phyloP scores from a whole-genome alignment of 2,888 invertebrate genomes.

The Allygus modestus region DNA sequence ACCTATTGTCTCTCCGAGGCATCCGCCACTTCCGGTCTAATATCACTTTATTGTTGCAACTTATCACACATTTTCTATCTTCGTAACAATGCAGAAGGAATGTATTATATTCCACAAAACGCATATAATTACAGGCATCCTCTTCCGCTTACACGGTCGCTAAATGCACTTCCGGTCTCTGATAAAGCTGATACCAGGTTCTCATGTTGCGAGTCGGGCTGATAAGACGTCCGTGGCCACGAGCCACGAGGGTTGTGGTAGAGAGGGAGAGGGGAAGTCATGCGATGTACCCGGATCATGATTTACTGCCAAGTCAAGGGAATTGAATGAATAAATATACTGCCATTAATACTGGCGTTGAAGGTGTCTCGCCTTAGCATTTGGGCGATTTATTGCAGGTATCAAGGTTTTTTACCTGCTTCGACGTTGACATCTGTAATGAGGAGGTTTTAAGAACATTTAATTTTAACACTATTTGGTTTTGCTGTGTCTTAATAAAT shows the following conservation, averaged over 20 bases:
- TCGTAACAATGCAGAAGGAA: slow-evolving; percentile 27
- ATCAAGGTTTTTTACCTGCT: neutral
- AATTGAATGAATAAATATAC: slow-evolving; percentile 43
- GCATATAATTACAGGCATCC: slow-evolving; percentile 54
- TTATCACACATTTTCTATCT: slow-evolving; percentile 39
- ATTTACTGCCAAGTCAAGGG: slow-evolving; percentile 25
- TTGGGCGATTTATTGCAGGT: neutral
- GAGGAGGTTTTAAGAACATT: too few relatives aligned
- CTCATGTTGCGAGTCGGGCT: slow-evolving; percentile 31
- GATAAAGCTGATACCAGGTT: slow-evolving; percentile 46
- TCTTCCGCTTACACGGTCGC: slow-evolving; percentile 56
- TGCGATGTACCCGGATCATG: slow-evolving; percentile 11
- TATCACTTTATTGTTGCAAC: slow-evolving; percentile 8
- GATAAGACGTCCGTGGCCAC: slow-evolving; percentile 42
- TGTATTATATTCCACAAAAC: slow-evolving; percentile 55
- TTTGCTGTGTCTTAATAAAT: too few relatives aligned
- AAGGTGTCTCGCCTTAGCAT: slow-evolving; percentile 5
- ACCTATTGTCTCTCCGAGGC: slow-evolving; percentile 11
- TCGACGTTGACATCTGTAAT: neutral
- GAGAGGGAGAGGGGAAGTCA: neutral
- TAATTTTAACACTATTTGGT: too few relatives aligned
- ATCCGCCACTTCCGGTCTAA: neutral
- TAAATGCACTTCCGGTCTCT: slow-evolving; percentile 46
- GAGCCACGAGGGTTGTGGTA: neutral
- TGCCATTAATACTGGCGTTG: slow-evolving; percentile 21